Base-by-base conservation (phyloP, 2,888 invertebrate species). In the Griposia aprilina region DNA sequence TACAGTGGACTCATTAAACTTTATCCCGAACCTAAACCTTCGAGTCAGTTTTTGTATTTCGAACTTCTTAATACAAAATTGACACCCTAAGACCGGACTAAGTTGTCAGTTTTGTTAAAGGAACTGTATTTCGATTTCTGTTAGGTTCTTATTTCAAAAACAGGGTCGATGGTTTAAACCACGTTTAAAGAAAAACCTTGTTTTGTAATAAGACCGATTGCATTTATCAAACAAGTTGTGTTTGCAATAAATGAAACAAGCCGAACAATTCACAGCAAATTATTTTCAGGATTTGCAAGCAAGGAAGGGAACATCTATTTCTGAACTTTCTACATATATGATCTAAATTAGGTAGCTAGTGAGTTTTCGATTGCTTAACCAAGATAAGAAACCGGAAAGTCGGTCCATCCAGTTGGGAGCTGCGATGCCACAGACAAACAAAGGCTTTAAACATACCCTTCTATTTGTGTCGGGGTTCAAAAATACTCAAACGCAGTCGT, bases 401-500 rank as follows among this genome's bases (percentile, higher is more conserved):
- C 13, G 48, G n/a, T 41, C 1, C 17, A 41, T 41, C 10, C 5
- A 50, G 20, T 66, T 41, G 15, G 11, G 15, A 36, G 48, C 26
- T 55, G n/a, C 10, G n/a, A 72, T 65, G 20, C 23, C 30, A n/a
- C 30, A 69, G 57, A 36, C 26, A 75, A 15, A 50, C 1, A 45
- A 60, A 26, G 20, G 36, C 10, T 17, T 20, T 11, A 50, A 45
- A 26, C 15, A n/a, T n/a, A 48, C 1, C 41, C 11, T 26, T 69
- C 13, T 48, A 48, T 45, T 52, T 62, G 11, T 10, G 23, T 10
- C 0, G 30, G 17, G 41, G 30, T 36, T 36, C 4, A 45, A 63
- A 74, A 65, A 30, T 69, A 78, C 5, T 55, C 13, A 55, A 36
- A 59, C 45, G n/a, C 7, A 50, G 41, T 10, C 10, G 66, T n/a